Evolutionary conservation across 2,113 vertebrate species (phyloP).

Genomic region (Colinus virginianus): DNA sequence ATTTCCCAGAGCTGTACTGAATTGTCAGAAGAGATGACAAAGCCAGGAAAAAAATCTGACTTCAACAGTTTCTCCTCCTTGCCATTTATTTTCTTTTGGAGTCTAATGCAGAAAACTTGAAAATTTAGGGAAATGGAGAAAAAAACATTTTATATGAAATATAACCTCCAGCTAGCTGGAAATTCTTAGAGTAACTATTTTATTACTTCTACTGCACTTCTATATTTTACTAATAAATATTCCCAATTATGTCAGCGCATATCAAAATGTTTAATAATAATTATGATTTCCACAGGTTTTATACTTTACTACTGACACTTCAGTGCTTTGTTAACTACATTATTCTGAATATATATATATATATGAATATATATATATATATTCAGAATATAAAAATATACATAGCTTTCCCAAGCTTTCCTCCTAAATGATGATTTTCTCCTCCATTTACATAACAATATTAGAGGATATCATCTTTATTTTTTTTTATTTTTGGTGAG

Average conservation of each 20-base stretch:
- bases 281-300: constrained; percentile 12
- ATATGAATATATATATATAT: not conserved
- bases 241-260: not conserved
- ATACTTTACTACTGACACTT: constrained; percentile 19
- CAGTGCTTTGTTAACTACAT: constrained; percentile 31
- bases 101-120: not conserved
- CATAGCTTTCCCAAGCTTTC: not conserved
- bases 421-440: constrained; percentile 13
- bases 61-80: not conserved
- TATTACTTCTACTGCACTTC: not conserved
- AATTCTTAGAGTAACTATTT: not conserved
- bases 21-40: not conserved
- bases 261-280: not conserved
- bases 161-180: not conserved
- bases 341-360: not conserved
- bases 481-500: not conserved
- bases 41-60: not conserved
- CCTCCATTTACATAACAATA: constrained; percentile 26
- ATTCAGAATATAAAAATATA: not conserved
- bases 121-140: not conserved
- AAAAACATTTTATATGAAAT: not conserved
- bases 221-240: constrained; percentile 31
- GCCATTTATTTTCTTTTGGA: not conserved
- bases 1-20: not conserved
- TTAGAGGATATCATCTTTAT: not conserved